Percentiles rank a stretch among this genome's conserved stretches.
These are phyloP conservation scores for Berghia stephanieae DNA, from an alignment of 1,140 invertebrate species.

Conservation along the genomic window DNA sequence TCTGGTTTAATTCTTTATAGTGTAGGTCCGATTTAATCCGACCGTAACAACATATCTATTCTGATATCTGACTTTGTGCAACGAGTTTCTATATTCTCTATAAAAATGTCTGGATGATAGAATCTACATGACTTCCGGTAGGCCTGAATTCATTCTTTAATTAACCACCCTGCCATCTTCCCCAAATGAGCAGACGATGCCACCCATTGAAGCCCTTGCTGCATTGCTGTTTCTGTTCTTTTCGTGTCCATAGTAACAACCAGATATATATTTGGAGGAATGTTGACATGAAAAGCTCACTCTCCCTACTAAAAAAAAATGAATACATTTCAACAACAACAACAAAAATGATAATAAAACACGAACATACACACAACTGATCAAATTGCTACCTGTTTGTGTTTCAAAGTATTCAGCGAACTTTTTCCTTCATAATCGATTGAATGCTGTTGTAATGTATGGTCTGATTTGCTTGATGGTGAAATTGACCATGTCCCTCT, in stretches of 20 bases:
- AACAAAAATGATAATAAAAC: constrained; percentile 8
- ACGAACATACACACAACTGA: constrained; percentile 20
- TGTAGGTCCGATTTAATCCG: too few relatives aligned
- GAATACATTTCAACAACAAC: not conserved
- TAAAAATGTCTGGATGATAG: too few relatives aligned
- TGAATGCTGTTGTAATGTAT: constrained; percentile 78
- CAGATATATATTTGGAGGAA: not conserved
- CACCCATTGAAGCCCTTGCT: too few relatives aligned
- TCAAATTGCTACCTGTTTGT: constrained; percentile 72
- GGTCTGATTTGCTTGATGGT: constrained; percentile 87
- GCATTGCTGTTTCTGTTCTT: too few relatives aligned
- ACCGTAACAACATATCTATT: too few relatives aligned
- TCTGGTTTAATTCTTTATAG: too few relatives aligned
- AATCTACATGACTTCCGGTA: too few relatives aligned
- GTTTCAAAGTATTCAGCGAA: constrained; percentile 87
- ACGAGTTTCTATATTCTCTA: too few relatives aligned
- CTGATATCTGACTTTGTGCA: too few relatives aligned
- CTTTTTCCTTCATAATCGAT: constrained; percentile 91
- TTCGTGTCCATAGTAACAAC: not conserved
- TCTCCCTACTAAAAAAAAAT: not conserved
- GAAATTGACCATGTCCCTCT: constrained; percentile 93
- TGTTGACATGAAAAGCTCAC: not conserved
- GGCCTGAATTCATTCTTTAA: too few relatives aligned
- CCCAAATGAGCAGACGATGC: too few relatives aligned
- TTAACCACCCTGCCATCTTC: too few relatives aligned